Evolutionary conservation across 2,113 vertebrate species (phyloP).

Genomic region (Archocentrus centrarchus): DNA sequence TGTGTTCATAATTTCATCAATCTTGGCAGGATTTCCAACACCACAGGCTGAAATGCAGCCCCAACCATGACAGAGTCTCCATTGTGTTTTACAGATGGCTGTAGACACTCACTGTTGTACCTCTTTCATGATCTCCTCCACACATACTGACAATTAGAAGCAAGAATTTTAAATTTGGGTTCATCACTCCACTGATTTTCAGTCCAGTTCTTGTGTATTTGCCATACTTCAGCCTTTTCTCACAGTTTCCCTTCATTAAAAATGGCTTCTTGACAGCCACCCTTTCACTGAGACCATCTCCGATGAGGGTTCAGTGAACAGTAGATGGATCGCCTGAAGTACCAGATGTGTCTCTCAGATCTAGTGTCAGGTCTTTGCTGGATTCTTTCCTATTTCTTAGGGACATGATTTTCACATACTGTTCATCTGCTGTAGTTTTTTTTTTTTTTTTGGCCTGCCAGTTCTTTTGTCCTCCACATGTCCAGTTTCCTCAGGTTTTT

Average conservation of each 20-base stretch:
- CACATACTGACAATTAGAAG: too few relatives aligned
- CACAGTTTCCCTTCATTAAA: too few relatives aligned
- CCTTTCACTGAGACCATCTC: background rate
- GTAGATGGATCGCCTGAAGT: background rate
- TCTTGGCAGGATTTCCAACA: too few relatives aligned
- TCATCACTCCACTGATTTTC: background rate
- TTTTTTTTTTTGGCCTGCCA: background rate
- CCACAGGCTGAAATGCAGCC: too few relatives aligned
- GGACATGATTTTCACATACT: background rate
- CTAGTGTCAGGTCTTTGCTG: background rate
- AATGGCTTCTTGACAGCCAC: background rate
- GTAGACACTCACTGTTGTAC: too few relatives aligned
- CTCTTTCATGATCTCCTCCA: too few relatives aligned
- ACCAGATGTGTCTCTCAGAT: background rate
- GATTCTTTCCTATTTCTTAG: background rate
- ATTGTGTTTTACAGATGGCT: too few relatives aligned
- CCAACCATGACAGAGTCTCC: too few relatives aligned
- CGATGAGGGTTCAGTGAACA: background rate
- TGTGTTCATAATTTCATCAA: too few relatives aligned
- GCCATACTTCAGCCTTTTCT: background rate
- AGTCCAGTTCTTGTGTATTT: background rate
- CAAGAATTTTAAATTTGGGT: too few relatives aligned
- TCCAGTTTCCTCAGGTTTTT: background rate
- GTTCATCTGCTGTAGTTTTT: background rate
- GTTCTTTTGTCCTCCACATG: accelerated